A percentile compares a stretch with the other conserved stretches of the same genome.
These are phyloP conservation scores for Bombus cullumanus DNA, from an alignment of 1,140 invertebrate species.

Conservation along the genomic window DNA sequence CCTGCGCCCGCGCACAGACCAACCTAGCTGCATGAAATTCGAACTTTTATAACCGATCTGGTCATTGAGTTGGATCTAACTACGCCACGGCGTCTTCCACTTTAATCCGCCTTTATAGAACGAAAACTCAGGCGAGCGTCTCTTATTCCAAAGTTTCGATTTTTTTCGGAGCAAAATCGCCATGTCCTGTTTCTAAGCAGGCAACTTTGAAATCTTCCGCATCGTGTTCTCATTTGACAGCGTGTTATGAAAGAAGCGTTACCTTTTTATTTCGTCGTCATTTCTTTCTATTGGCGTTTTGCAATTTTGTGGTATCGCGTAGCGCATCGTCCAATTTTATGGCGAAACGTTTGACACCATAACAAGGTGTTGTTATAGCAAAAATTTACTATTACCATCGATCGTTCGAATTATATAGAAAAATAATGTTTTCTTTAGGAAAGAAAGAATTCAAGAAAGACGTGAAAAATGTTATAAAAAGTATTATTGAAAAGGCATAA, in stretches of 20 bases:
- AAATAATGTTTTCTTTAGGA: background rate
- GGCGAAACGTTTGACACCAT: background rate
- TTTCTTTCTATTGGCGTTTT: background rate
- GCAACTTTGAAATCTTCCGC: background rate
- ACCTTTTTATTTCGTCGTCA: background rate
- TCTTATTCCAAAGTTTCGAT: background rate
- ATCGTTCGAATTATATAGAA: background rate
- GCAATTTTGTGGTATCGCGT: background rate
- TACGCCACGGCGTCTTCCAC: constrained; percentile 21
- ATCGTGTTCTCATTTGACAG: background rate
- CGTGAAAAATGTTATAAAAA: too few species aligned
- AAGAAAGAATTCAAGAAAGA: too few species aligned
- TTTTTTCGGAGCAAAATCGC: background rate
- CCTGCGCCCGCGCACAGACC: background rate
- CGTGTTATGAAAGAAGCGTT: background rate
- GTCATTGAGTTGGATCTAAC: constrained; percentile 56
- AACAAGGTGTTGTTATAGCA: background rate
- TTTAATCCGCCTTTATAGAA: constrained; percentile 49
- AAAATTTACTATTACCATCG: background rate
- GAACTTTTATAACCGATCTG: constrained; percentile 67
- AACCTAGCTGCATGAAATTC: constrained; percentile 28
- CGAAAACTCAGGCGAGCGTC: constrained; percentile 18
- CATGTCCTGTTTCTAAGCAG: too few species aligned
- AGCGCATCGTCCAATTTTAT: background rate
- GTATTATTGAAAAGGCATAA: too few species aligned